Conservation (phyloP, 2,797 vertebrate genomes). For the Esox lucius region DNA sequence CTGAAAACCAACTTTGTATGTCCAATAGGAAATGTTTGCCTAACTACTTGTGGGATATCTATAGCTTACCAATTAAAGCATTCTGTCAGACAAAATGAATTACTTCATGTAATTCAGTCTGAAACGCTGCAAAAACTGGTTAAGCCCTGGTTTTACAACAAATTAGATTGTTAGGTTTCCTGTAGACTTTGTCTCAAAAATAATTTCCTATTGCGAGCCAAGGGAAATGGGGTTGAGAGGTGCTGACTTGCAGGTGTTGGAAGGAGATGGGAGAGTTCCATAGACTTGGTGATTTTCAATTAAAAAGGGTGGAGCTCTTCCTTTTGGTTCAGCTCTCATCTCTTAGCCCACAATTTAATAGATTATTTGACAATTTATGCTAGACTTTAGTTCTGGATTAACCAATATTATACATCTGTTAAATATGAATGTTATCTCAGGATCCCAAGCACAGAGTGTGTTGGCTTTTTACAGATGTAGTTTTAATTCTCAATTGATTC, state of each 20-base stretch:
- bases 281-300: too few species aligned
- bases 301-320: too few species aligned
- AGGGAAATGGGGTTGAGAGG: background rate
- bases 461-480: background rate
- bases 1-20: slow-evolving; percentile 24
- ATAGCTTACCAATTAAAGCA: background rate
- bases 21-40: background rate
- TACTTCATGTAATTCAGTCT: background rate
- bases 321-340: too few species aligned
- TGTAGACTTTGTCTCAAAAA: background rate
- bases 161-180: background rate
- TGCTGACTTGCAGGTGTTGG: background rate
- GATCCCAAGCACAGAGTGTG: background rate
- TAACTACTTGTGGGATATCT: background rate
- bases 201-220: slow-evolving; percentile 12
- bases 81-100: background rate
- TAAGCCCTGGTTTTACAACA: background rate
- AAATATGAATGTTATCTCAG: background rate
- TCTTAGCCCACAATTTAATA: too few species aligned
- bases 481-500: background rate
- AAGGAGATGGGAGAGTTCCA: too few species aligned
- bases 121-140: background rate
- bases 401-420: background rate
- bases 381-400: too few species aligned
- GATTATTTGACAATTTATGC: too few species aligned